A percentile compares a stretch with the other conserved stretches of the same genome.
Conservation (phyloP, 2,888 invertebrate species). For the Chymomyza fuscimana region DNA sequence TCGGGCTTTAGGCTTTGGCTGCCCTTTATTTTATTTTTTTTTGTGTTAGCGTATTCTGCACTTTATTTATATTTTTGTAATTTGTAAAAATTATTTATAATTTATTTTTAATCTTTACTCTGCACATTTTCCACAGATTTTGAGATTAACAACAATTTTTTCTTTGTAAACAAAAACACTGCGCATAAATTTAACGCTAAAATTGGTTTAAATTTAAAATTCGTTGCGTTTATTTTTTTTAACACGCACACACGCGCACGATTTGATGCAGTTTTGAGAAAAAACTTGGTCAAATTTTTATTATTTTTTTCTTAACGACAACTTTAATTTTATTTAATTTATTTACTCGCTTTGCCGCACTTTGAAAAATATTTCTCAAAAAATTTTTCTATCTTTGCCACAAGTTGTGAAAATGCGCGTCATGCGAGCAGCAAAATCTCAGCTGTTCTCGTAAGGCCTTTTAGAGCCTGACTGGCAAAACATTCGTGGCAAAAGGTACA, state of each 20-base stretch:
- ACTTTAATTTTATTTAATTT: conserved; percentile 36
- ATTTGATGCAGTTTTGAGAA: background rate
- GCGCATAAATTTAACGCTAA: conserved; percentile 5
- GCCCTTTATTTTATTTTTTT: conserved; percentile 7
- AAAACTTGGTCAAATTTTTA: conserved; percentile 6
- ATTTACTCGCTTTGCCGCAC: conserved; percentile 39
- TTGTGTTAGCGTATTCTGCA: conserved; percentile 16
- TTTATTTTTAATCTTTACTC: conserved; percentile 37
- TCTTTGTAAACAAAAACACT: conserved; percentile 32
- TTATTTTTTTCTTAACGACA: conserved; percentile 23
- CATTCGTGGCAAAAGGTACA: conserved; percentile 81
- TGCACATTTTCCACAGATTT: conserved; percentile 44
- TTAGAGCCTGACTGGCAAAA: conserved; percentile 81
- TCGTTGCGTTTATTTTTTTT: conserved; percentile 17
- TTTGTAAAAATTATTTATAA: conserved; percentile 34
- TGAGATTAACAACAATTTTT: conserved; percentile 12
- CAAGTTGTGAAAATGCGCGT: conserved; percentile 74
- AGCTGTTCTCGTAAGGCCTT: conserved; percentile 81
- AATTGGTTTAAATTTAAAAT: conserved; percentile 17
- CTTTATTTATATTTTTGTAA: conserved; percentile 24
- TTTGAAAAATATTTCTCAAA: conserved; percentile 41
- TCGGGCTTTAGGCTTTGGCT: background rate
- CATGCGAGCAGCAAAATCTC: conserved; percentile 79
- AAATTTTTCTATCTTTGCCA: conserved; percentile 45
- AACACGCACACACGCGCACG: conserved; percentile 28